Conservation (phyloP, 2,113 vertebrate species). For the Cisticola juncidis region DNA sequence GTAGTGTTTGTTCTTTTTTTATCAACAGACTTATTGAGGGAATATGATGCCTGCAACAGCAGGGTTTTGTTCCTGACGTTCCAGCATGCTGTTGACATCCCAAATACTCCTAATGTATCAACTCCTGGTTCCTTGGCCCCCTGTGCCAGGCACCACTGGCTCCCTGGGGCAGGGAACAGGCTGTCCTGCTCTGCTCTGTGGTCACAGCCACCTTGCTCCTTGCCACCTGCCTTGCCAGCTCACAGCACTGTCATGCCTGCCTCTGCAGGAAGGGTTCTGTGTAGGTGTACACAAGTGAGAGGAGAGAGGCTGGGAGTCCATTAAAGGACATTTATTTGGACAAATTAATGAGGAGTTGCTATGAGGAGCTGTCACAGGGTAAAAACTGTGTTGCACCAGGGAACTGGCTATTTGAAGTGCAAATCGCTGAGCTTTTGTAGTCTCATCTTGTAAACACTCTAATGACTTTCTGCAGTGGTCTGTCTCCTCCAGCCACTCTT, state of each 20-base stretch:
- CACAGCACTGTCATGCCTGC: neutral
- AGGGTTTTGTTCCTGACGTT: neutral
- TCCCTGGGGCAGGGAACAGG: neutral
- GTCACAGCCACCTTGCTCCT: neutral
- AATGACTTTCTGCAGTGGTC: neutral
- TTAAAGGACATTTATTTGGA: neutral
- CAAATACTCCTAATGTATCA: neutral
- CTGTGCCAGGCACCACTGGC: neutral
- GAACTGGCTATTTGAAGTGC: neutral
- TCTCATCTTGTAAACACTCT: neutral
- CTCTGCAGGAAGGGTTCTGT: neutral
- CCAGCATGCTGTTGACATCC: neutral
- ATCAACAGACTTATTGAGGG: neutral
- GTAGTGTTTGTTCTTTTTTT: neutral
- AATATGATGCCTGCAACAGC: neutral
- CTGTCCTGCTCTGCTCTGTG: neutral
- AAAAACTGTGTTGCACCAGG: neutral
- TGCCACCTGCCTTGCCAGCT: neutral
- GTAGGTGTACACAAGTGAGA: neutral
- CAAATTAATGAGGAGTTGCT: neutral
- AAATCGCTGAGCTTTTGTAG: neutral
- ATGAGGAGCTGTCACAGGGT: accelerated
- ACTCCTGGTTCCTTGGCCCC: neutral
- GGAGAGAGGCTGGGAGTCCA: neutral
- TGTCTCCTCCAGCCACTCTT: neutral